These are phyloP conservation scores for Palaemon carinicauda DNA, from an alignment of 1,140 invertebrate species.

Conservation along the genomic window DNA sequence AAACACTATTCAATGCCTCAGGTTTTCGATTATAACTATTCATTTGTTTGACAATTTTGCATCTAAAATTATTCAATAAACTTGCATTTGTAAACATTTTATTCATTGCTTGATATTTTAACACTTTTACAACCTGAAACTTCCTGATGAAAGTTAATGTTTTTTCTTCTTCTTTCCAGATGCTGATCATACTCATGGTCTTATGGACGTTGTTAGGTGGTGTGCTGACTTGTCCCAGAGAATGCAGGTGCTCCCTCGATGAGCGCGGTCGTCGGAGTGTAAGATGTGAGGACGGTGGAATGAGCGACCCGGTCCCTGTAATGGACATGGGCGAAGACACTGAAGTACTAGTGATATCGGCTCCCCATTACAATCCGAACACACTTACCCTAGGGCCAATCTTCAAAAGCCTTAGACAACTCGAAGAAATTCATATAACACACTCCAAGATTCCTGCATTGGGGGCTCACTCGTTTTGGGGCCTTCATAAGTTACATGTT, in stretches of 20 bases:
- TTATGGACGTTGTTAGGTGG: background rate
- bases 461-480: slow-evolving; percentile 81
- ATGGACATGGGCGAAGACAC: slow-evolving; percentile 71
- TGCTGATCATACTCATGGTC: slow-evolving; percentile 23
- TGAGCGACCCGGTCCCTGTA: slow-evolving; percentile 71
- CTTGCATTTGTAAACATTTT: too few relatives aligned
- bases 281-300: slow-evolving; percentile 70
- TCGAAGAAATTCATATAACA: slow-evolving; percentile 79
- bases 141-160: too few relatives aligned
- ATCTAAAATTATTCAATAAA: background rate
- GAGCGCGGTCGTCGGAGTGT: slow-evolving; percentile 62
- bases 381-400: slow-evolving; percentile 78
- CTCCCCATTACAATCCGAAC: slow-evolving; percentile 73
- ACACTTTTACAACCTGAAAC: too few relatives aligned
- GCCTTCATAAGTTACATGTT: slow-evolving; percentile 73
- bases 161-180: slow-evolving; percentile 14
- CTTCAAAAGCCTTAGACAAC: slow-evolving; percentile 73
- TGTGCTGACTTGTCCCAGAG: slow-evolving; percentile 58
- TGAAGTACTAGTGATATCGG: slow-evolving; percentile 75
- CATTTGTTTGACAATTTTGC: too few relatives aligned
- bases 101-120: too few relatives aligned
- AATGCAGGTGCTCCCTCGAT: slow-evolving; percentile 64
- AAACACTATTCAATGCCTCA: too few relatives aligned
- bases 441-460: slow-evolving; percentile 80
- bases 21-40: too few relatives aligned